Base-by-base conservation (phyloP, 2,888 invertebrate species). In the Drosophila limbata region DNA sequence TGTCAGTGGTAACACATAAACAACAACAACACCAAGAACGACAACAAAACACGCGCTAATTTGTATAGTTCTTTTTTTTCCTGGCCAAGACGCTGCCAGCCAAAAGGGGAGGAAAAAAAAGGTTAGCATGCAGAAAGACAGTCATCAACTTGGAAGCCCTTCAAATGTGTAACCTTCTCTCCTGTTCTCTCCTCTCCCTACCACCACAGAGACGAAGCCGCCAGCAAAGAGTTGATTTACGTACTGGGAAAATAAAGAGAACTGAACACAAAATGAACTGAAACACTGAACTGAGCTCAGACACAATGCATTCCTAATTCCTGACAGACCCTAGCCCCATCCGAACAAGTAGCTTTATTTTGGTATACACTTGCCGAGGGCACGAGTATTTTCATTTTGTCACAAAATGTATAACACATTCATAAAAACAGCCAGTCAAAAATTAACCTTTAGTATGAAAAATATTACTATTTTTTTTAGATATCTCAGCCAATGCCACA, bases 241-340 rank as follows among this genome's bases (percentile, higher is more conserved):
- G 53, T 65, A 74, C 69, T 62, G 51, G 71, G 60, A 37, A 17
- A 44, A 53, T 33, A 17, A 35, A 44, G 25, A 61, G 69, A 59
- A 56, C 15, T 28, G 65, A 67, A 55, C 62, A 37, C 44, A 57
- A 68, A 71, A 31, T 42, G 65, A 53, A 73, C 61, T 66, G 65
- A 47, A 47, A 56, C 17, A 67, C 64, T 65, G 68, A 37, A 63
- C 66, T 63, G 57, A 84, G 75, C 37, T 8, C 47, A 47, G 35
- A 61, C 47, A 84, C 84, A 84, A 84, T 84, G 78, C 82, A 87
- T 80, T 82, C 82, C 77, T 87, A 84, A 84, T 84, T 84, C 87
- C 76, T 64, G 69, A 44, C 73, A 59, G 53, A 21, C 61, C 19
- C 33, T 55, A 15, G 60, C 39, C 45, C 40, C 57, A 33, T 25